Conservation (phyloP, 2,113 vertebrate species). For the Panthera leo region DNA sequence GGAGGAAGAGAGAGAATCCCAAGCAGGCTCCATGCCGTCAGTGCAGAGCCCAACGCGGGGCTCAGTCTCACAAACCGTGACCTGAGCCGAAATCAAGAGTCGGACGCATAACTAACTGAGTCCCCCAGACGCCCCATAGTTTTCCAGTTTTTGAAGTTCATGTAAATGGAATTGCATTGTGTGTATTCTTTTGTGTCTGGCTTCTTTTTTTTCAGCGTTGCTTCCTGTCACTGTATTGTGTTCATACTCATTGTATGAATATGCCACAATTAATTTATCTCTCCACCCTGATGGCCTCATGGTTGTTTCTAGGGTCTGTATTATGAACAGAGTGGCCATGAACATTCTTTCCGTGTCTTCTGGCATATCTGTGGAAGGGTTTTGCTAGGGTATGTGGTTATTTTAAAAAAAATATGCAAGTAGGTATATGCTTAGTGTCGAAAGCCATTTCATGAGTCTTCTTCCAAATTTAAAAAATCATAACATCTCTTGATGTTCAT, state of each 20-base stretch:
- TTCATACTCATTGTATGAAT: background rate
- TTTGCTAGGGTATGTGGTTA: background rate
- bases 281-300: background rate
- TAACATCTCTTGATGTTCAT: background rate
- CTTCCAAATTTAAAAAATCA: background rate
- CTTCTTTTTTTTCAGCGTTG: background rate
- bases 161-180: background rate
- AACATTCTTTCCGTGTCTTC: background rate
- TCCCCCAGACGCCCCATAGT: background rate
- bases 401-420: background rate
- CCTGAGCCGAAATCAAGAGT: background rate
- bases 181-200: background rate
- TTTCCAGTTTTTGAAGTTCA: constrained; percentile 1
- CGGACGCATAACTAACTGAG: background rate
- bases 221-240: background rate
- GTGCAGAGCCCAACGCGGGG: background rate
- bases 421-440: background rate
- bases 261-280: background rate
- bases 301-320: background rate
- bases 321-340: background rate
- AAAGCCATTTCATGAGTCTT: constrained; percentile 1
- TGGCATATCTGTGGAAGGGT: background rate
- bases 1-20: background rate
- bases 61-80: background rate
- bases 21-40: background rate